phyloP scores from a whole-genome alignment of 2,113 vertebrate genomes.

The Nibea albiflora region DNA sequence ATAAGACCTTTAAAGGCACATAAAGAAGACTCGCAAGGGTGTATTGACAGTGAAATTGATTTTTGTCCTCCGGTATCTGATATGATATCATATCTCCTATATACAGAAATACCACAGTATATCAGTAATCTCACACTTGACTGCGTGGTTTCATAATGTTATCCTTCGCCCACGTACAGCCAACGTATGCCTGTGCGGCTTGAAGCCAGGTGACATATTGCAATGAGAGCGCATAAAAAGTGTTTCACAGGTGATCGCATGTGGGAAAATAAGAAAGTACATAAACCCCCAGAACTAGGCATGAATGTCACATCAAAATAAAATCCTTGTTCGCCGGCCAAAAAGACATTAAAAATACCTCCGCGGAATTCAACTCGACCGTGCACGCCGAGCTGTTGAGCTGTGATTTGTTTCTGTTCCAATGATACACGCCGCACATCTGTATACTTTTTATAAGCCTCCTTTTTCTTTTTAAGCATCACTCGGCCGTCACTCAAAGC shows the following conservation, averaged over 20 bases:
- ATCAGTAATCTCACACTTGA: slow-evolving; percentile 56
- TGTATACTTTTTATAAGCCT: not conserved
- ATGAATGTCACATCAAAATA: not conserved
- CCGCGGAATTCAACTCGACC: not conserved
- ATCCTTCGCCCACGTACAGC: slow-evolving; percentile 16
- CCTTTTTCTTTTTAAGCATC: not conserved
- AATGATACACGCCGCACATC: not conserved
- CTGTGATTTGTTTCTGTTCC: not conserved
- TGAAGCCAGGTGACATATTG: slow-evolving; percentile 34
- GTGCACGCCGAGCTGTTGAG: not conserved
- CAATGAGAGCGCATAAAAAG: slow-evolving; percentile 10
- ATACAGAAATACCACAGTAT: slow-evolving; percentile 47
- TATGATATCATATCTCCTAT: slow-evolving; percentile 28
- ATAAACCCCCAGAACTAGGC: not conserved
- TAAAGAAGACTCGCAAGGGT: slow-evolving; percentile 4
- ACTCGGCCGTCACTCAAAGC: not conserved
- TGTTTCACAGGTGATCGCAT: slow-evolving; percentile 9
- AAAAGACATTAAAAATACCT: not conserved
- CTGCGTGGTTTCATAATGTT: slow-evolving; percentile 38
- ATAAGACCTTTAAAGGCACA: slow-evolving; percentile 23
- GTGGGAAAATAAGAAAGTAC: not conserved
- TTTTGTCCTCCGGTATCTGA: slow-evolving; percentile 28
- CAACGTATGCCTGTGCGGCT: slow-evolving; percentile 24
- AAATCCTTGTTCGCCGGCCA: not conserved
- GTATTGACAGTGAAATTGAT: slow-evolving; percentile 42